These are phyloP conservation scores for Alauda arvensis DNA, from an alignment of 2,797 vertebrate genomes.

Conservation along the genomic window DNA sequence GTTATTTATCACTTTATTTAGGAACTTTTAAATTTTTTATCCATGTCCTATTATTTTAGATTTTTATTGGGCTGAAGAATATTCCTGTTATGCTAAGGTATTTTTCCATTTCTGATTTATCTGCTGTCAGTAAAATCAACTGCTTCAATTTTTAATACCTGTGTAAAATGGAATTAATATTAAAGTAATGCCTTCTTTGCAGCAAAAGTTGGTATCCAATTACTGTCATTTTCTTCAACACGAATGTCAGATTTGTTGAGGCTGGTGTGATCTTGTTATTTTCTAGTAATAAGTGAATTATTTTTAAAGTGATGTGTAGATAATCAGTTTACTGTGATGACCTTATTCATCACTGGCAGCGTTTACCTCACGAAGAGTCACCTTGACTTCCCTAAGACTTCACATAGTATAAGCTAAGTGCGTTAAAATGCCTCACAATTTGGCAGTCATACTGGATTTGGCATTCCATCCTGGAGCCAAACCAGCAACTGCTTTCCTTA, in stretches of 20 bases:
- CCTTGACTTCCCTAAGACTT: conserved; percentile 11
- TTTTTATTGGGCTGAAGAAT: background rate
- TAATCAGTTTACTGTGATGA: background rate
- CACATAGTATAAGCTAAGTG: background rate
- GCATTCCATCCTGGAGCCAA: background rate
- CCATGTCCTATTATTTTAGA: background rate
- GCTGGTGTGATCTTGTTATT: conserved; percentile 4
- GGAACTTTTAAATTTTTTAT: background rate
- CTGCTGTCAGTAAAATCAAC: background rate
- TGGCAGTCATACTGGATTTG: background rate
- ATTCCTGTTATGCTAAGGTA: background rate
- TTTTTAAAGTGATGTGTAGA: conserved; percentile 7
- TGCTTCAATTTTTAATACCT: background rate
- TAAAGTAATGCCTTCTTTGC: background rate
- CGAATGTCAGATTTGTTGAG: background rate
- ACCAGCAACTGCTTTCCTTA: background rate
- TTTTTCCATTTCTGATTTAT: background rate
- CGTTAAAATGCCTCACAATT: background rate
- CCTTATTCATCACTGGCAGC: background rate
- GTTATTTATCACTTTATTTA: conserved; percentile 1
- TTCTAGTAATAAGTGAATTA: conserved; percentile 18
- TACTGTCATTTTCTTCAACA: conserved; percentile 10
- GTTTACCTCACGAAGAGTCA: background rate
- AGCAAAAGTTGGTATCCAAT: background rate
- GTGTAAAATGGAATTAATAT: background rate